phyloP scores from a whole-genome alignment of 2,888 invertebrate species.

The Toxonevra muliebris region DNA sequence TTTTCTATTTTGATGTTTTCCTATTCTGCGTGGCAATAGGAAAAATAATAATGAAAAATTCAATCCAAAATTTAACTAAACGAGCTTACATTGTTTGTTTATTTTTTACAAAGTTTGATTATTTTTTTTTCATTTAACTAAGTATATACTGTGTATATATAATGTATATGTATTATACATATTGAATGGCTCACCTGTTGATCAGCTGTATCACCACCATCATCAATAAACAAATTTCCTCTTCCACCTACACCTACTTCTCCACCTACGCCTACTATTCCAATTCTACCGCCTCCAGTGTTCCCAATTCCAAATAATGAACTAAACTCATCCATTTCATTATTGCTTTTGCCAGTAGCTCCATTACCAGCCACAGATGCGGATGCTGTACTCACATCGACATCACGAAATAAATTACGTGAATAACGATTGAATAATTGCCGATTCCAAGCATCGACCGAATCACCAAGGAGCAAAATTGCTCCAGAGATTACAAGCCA shows the following conservation, averaged over 20 bases:
- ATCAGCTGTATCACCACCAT: not conserved
- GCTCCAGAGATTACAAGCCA: constrained; percentile 51
- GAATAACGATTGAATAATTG: constrained; percentile 83
- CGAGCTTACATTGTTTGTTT: too few relatives aligned
- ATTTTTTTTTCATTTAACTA: too few relatives aligned
- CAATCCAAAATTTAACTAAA: too few relatives aligned
- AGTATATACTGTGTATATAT: too few relatives aligned
- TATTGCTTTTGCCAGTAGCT: constrained; percentile 24
- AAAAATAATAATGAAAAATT: too few relatives aligned
- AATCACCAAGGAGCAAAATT: constrained; percentile 49
- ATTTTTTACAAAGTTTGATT: too few relatives aligned
- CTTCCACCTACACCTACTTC: constrained; percentile 15
- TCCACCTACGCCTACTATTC: not conserved
- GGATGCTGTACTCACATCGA: not conserved
- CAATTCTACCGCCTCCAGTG: constrained; percentile 4
- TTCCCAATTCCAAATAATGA: constrained; percentile 27
- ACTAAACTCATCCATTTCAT: constrained; percentile 32
- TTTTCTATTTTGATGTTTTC: too few relatives aligned
- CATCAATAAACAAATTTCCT: not conserved
- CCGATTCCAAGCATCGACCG: constrained; percentile 78
- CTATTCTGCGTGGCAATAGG: too few relatives aligned
- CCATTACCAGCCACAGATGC: constrained; percentile 10
- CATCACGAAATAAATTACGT: constrained; percentile 63
- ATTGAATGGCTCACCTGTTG: too few relatives aligned
- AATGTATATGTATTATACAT: too few relatives aligned